Evolutionary conservation across 2,888 invertebrate species (phyloP), one percentile per base, ranked within the genome.

Genomic region (Dorcus hopei): DNA sequence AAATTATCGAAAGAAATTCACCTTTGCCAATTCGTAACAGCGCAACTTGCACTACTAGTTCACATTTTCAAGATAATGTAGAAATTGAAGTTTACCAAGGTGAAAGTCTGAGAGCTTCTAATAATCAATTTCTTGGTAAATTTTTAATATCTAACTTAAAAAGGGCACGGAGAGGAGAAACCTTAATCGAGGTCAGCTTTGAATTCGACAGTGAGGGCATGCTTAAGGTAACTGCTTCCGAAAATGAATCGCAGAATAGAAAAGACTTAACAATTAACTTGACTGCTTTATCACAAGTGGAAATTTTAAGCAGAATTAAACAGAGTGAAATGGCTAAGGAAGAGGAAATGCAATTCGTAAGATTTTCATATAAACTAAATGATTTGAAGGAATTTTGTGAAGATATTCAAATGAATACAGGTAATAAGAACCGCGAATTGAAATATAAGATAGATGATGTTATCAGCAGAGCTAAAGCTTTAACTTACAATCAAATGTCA

Each of bases 1-100:
- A 62, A 11, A 55, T 68, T 8, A 69, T 72, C 48, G 48, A 60
- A 26, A 63, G 65, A 49, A 69, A 69, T 53, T 61, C 65, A 39
- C 41, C 55, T 8, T 53, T 70, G 26, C 70, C 70, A 1, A 7
- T 19, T 3, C 57, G 19, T 16, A 19, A 16, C 1, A 54, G 16
- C 11, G 48, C 26, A 14, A 42, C 45, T 2, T 50, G 47, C 7
- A 8, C 48, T 7, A 68, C 68, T 2, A 23, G 52, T 6, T 19
- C 57, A 4, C 62, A 68, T 45, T 55, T 64, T 14, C 68, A 69
- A 56, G 52, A 38, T 3, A n/a, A 2, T 7, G 45, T 57, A 19
- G 5, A 14, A 38, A 47, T 57, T 23, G 14, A 11, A 19, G 38
- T 57, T 11, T 57, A 51, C 23, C 49, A 57, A 45, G 57, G 57